Base-by-base conservation (phyloP, 2,888 invertebrate genomes). In the Scelioninae gen. 1 region DNA sequence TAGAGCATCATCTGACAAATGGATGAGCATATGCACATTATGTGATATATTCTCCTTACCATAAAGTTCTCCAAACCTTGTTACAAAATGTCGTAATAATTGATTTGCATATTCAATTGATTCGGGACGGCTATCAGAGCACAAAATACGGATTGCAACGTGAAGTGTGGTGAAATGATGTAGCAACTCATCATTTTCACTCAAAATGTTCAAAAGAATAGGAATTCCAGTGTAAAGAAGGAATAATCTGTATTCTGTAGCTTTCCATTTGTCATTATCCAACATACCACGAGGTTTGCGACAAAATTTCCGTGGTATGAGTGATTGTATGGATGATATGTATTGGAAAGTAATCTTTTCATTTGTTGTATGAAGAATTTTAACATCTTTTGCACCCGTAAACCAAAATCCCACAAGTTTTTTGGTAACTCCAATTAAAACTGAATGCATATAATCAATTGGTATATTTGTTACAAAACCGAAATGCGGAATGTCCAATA, bases 381-480 rank as follows among this genome's bases (percentile, higher is more conserved):
- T 38, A 8, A 23, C 49, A 5, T 45, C 6, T 49, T 16, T 8
- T 49, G 11, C 7, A 10, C 49, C 49, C 5, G 16, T 16, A 4
- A 10, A 8, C 49, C 49, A 49, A 9, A 49, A 23, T 13, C 5
- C 9, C 6, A 16, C 9, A 7, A 51, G 5, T 23, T 49, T 51
- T 16, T 65, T 65, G 13, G 38, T 16, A 6, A 38, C 34, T n/a
- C 65, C 65, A 23, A 65, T 38, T 6, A 23, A 65, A 9, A 65
- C 9, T 3, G 45, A 7, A 47, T 65, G 65, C 62, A 63, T 63
- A 31, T 63, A 63, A 32, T 63, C 45, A 2, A 63, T 13, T 5
- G 32, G 47, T 0, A 51, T n/a, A 16, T 51, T 65, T 7, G 51
- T 29, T 1, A 65, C 40, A 34, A 49, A 34, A n/a, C 65, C 65